Conservation (phyloP, 2,113 vertebrate species). For the Gopherus flavomarginatus region DNA sequence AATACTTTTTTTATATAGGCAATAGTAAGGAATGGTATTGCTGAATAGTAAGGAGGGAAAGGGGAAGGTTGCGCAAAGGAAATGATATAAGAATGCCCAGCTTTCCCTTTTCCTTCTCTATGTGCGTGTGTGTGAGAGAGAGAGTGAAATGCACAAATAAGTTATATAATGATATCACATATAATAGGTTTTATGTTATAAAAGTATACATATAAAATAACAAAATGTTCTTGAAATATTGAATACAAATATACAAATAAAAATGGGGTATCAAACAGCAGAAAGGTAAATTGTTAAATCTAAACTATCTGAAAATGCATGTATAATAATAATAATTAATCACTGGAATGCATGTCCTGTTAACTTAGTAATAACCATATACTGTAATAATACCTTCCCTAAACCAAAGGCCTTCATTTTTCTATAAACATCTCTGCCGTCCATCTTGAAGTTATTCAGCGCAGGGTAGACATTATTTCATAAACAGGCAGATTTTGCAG, state of each 20-base stretch:
- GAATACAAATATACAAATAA: background rate
- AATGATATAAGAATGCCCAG: background rate
- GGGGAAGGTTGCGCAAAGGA: background rate
- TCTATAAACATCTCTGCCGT: background rate
- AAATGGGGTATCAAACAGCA: background rate
- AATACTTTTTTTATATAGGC: background rate
- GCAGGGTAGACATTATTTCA: background rate
- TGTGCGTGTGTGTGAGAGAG: background rate
- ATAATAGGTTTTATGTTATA: background rate
- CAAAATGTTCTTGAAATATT: background rate
- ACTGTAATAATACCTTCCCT: background rate
- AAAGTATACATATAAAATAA: background rate
- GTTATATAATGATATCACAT: background rate
- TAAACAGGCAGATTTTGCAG: background rate
- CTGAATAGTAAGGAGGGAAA: background rate
- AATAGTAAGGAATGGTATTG: background rate
- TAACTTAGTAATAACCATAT: background rate
- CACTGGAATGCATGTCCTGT: too few relatives aligned
- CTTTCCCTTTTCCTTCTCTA: accelerated
- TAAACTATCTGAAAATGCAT: background rate
- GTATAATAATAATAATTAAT: too few relatives aligned
- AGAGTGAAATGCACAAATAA: background rate
- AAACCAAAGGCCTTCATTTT: background rate
- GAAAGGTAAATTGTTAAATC: background rate
- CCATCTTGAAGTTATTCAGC: background rate